These are phyloP conservation scores for Periphyllus acericola DNA, from an alignment of 2,888 invertebrate genomes.

Conservation along the genomic window DNA sequence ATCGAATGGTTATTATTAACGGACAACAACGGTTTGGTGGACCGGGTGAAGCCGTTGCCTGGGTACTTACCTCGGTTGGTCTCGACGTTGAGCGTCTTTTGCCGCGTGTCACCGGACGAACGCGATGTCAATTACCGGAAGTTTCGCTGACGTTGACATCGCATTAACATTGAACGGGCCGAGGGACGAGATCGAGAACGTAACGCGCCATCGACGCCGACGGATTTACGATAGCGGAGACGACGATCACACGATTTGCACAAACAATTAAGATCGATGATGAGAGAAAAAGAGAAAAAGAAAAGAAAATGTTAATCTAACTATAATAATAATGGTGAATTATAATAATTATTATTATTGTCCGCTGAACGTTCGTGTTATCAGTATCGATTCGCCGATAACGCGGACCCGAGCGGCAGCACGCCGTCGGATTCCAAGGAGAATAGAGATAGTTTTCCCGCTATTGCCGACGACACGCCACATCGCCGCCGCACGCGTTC, in stretches of 20 bases:
- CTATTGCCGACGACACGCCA: neutral
- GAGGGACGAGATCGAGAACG: neutral
- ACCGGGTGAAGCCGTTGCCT: neutral
- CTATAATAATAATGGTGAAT: too few relatives aligned
- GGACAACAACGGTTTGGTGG: too few relatives aligned
- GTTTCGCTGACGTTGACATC: neutral
- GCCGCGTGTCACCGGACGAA: neutral
- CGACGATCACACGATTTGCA: too few relatives aligned
- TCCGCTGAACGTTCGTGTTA: conserved; percentile 1
- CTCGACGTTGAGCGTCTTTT: neutral
- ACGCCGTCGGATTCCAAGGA: conserved; percentile 41
- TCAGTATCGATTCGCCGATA: conserved; percentile 34
- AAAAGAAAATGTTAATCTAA: too few relatives aligned
- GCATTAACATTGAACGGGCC: neutral
- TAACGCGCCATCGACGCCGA: neutral
- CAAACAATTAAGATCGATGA: too few relatives aligned
- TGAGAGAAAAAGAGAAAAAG: too few relatives aligned
- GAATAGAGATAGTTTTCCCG: neutral
- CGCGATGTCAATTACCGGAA: neutral
- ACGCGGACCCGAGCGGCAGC: neutral
- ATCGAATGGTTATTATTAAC: too few relatives aligned
- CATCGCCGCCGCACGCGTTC: too few relatives aligned
- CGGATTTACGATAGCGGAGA: too few relatives aligned
- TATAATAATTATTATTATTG: neutral
- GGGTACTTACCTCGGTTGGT: neutral